phyloP scores from a whole-genome alignment of 2,888 invertebrate genomes.

The Plagodis pulveraria region DNA sequence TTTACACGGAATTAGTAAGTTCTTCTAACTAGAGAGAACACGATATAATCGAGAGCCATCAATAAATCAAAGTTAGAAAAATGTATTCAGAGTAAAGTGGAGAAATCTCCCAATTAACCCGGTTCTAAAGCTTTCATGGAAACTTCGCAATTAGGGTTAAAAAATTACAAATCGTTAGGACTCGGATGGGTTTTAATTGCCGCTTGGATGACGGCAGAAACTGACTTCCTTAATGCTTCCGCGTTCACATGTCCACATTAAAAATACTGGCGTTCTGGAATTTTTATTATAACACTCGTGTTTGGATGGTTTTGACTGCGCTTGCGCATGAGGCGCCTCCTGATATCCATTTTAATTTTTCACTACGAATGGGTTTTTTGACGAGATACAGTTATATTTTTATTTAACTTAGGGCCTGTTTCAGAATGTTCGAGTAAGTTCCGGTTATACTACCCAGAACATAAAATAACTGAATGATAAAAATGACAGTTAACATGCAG shows the following conservation, averaged over 20 bases:
- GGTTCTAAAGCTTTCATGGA: conserved; percentile 43
- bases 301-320: conserved; percentile 26
- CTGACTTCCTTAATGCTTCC: conserved; percentile 37
- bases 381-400: too few species aligned
- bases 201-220: conserved; percentile 23
- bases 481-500: too few species aligned
- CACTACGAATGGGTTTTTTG: too few species aligned
- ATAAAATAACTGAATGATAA: too few species aligned
- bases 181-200: conserved; percentile 12
- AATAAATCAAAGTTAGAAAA: conserved; percentile 37
- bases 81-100: conserved; percentile 32
- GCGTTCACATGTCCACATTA: conserved; percentile 29
- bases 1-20: too few species aligned
- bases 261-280: conserved; percentile 24
- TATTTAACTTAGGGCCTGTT: too few species aligned
- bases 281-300: conserved; percentile 28
- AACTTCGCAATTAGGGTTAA: conserved; percentile 45
- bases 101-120: conserved; percentile 54
- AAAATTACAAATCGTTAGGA: conserved; percentile 39
- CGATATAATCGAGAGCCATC: conserved; percentile 1
- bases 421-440: too few species aligned
- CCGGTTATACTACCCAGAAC: too few species aligned
- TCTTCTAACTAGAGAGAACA: too few species aligned
- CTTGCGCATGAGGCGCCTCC: conserved; percentile 2
- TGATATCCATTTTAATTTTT: too few species aligned